Conservation (phyloP, 2,888 invertebrate species). For the Smittia aterrima region DNA sequence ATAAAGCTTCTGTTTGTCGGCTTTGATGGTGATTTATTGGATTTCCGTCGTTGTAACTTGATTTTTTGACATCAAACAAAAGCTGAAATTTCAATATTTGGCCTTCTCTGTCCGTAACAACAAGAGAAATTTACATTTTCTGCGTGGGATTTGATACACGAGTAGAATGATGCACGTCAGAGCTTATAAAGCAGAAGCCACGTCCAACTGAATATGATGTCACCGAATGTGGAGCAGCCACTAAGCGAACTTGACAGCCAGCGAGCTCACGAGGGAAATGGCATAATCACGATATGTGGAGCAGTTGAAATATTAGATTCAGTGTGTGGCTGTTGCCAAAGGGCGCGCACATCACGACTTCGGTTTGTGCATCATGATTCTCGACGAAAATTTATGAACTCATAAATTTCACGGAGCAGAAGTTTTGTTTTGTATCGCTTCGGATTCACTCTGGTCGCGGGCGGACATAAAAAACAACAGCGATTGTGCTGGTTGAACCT, state of each 20-base stretch:
- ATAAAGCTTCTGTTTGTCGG: not conserved
- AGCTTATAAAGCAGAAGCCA: not conserved
- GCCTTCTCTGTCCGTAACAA: not conserved
- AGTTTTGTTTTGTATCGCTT: not conserved
- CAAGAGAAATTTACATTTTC: not conserved
- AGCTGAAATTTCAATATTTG: slow-evolving; percentile 5
- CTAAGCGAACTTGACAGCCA: not conserved
- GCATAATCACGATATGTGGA: not conserved
- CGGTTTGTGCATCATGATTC: not conserved
- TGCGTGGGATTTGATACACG: not conserved
- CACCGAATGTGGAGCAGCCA: not conserved
- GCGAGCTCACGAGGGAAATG: not conserved
- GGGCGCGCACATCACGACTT: not conserved
- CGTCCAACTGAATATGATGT: not conserved
- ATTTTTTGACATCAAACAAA: not conserved
- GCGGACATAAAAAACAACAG: not conserved
- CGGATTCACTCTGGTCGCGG: not conserved
- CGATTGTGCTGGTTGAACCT: not conserved
- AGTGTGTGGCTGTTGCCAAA: too few species aligned
- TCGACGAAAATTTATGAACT: not conserved
- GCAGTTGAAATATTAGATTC: too few species aligned
- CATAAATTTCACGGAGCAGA: not conserved
- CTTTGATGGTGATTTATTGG: not conserved
- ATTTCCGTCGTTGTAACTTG: slow-evolving; percentile 1
- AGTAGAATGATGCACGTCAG: not conserved